Conservation (phyloP, 2,888 invertebrate genomes). For the Zonitis immaculata region DNA sequence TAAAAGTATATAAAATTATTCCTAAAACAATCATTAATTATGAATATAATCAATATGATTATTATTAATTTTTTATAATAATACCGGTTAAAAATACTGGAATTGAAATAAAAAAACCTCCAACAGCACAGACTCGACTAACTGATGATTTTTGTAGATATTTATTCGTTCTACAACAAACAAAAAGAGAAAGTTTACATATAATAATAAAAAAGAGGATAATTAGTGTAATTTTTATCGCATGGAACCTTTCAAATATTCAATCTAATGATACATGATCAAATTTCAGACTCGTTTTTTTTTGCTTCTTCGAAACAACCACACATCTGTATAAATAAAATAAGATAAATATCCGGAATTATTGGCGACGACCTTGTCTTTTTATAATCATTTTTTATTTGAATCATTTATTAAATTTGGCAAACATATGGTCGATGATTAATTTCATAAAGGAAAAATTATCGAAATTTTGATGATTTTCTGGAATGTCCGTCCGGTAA, state of each 20-base stretch:
- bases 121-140: conserved; percentile 85
- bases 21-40: conserved; percentile 67
- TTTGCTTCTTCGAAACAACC: background rate
- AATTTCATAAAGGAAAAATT: too few relatives aligned
- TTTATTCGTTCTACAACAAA: conserved; percentile 79
- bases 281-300: background rate
- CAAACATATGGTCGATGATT: too few relatives aligned
- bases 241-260: background rate
- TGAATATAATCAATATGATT: background rate
- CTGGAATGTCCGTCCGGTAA: conserved; percentile 1
- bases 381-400: background rate
- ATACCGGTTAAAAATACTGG: conserved; percentile 88
- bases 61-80: conserved; percentile 13
- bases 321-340: background rate
- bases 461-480: too few relatives aligned
- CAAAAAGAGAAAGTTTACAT: conserved; percentile 24
- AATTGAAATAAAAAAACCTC: conserved; percentile 91
- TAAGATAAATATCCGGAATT: background rate
- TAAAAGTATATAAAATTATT: conserved; percentile 86
- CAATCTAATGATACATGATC: background rate
- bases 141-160: conserved; percentile 89
- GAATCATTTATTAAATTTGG: background rate
- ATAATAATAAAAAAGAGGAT: background rate
- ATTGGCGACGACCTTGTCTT: background rate
- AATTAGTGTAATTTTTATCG: background rate